Evolutionary conservation across 2,113 vertebrate genomes (phyloP).

Genomic region (Phocoena phocoena): DNA sequence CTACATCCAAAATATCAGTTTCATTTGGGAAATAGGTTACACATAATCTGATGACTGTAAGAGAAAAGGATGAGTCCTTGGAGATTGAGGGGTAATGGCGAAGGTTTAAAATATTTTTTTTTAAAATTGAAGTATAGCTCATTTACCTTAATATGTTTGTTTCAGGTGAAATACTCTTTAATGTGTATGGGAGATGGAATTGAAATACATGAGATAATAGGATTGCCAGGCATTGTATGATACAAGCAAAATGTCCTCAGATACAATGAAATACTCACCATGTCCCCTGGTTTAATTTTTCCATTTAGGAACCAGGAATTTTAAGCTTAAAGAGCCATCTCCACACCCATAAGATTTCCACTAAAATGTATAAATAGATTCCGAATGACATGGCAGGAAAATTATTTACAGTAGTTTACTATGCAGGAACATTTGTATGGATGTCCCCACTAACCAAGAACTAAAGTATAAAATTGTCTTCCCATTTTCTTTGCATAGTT

Average conservation of each 20-base stretch:
- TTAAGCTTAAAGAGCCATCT: not conserved
- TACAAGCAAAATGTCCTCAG: not conserved
- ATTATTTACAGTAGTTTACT: not conserved
- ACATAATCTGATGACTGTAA: not conserved
- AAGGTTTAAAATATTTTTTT: not conserved
- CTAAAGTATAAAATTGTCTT: not conserved
- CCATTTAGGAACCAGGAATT: not conserved
- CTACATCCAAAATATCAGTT: not conserved
- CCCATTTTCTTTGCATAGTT: not conserved
- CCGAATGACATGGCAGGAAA: not conserved
- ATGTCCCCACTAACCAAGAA: not conserved
- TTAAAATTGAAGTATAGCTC: not conserved
- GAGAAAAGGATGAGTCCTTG: not conserved
- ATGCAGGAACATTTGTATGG: not conserved
- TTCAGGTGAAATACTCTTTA: not conserved
- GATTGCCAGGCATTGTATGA: not conserved
- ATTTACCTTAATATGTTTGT: not conserved
- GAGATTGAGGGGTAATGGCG: not conserved
- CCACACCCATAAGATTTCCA: rapidly evolving
- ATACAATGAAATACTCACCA: not conserved
- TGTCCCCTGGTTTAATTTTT: not conserved
- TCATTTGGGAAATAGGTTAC: not conserved
- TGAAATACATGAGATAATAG: not conserved
- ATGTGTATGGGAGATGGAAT: not conserved
- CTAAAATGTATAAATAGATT: not conserved